phyloP scores from a whole-genome alignment of 2,888 invertebrate genomes.

The Caenorhabditis sinica region DNA sequence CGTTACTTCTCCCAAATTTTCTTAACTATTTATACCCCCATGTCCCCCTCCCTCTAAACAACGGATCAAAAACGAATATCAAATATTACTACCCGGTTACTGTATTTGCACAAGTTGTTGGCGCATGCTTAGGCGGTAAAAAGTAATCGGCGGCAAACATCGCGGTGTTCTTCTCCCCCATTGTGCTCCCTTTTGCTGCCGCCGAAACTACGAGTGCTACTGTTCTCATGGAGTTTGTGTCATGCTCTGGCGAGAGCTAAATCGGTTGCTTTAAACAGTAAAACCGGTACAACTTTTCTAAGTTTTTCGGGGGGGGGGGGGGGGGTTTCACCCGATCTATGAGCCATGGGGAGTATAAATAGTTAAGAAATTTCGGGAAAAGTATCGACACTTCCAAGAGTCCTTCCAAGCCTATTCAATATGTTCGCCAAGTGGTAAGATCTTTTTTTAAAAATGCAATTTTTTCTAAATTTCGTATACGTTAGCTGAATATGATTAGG shows the following conservation, averaged over 20 bases:
- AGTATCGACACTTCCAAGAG: conserved; percentile 24
- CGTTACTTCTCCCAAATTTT: conserved; percentile 10
- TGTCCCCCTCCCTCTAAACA: not conserved
- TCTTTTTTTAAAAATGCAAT: no score
- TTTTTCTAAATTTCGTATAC: no score
- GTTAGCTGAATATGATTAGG: no score
- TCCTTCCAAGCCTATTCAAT: conserved; percentile 17
- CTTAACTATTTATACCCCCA: not conserved
- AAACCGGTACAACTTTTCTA: no score
- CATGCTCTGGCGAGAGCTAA: no score
- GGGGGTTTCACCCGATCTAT: no score
- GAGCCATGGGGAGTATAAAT: conserved; percentile 27
- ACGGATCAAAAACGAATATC: conserved; percentile 14
- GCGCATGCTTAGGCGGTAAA: no score
- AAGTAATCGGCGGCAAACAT: conserved; percentile 24
- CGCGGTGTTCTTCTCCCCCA: conserved; percentile 2
- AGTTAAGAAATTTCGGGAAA: not conserved
- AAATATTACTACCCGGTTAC: conserved; percentile 21
- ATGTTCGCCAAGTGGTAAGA: conserved; percentile 57
- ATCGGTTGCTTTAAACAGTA: no score
- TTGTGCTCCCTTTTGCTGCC: no score
- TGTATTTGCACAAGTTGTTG: conserved; percentile 52
- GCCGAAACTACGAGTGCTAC: not conserved
- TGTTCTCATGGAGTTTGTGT: conserved; percentile 1
- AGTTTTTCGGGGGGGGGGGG: no score